Percentiles rank a stretch among this genome's conserved stretches.
Conservation (phyloP, 2,888 invertebrate species). For the Podotricha telesiphe region DNA sequence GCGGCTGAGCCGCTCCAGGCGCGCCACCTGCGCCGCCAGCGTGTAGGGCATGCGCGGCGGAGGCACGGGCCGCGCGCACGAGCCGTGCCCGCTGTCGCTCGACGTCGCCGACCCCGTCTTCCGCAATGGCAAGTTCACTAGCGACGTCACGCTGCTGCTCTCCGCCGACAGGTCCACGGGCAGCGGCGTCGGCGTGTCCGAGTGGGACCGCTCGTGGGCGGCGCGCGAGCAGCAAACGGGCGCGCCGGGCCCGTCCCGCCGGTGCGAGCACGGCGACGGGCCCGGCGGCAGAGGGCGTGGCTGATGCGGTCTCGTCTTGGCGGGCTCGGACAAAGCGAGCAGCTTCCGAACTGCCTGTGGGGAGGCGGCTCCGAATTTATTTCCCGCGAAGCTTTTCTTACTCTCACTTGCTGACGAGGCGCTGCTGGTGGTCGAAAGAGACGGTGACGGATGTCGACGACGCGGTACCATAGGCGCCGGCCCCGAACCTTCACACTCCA, state of each 20-base stretch:
- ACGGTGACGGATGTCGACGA: slow-evolving; percentile 95
- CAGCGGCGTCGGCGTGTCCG: slow-evolving; percentile 92
- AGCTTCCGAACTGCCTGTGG: slow-evolving; percentile 98
- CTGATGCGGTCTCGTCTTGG: slow-evolving; percentile 94
- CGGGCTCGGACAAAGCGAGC: slow-evolving; percentile 93
- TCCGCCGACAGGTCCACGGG: slow-evolving; percentile 96
- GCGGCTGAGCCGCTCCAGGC: slow-evolving; percentile 90
- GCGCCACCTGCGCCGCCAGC: slow-evolving; percentile 93
- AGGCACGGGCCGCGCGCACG: slow-evolving; percentile 89
- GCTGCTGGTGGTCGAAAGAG: slow-evolving; percentile 95
- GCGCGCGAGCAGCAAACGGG: slow-evolving; percentile 80
- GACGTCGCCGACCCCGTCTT: slow-evolving; percentile 96
- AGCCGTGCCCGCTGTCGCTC: slow-evolving; percentile 95
- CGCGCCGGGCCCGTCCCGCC: slow-evolving; percentile 83
- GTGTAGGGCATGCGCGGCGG: slow-evolving; percentile 88
- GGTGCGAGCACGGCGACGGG: slow-evolving; percentile 86
- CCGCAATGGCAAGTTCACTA: slow-evolving; percentile 93
- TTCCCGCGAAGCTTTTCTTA: slow-evolving; percentile 83
- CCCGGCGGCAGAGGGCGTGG: slow-evolving; percentile 87
- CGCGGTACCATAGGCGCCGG: slow-evolving; percentile 86
- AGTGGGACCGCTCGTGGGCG: slow-evolving; percentile 94
- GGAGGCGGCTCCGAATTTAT: slow-evolving; percentile 94
- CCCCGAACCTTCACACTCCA: slow-evolving; percentile 92
- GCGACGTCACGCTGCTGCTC: slow-evolving; percentile 96
- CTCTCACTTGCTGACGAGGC: slow-evolving; percentile 94